Percentiles rank a stretch among this genome's conserved stretches.
Evolutionary conservation across 2,888 invertebrate genomes (phyloP).

Genomic region (Brachyptera putata): DNA sequence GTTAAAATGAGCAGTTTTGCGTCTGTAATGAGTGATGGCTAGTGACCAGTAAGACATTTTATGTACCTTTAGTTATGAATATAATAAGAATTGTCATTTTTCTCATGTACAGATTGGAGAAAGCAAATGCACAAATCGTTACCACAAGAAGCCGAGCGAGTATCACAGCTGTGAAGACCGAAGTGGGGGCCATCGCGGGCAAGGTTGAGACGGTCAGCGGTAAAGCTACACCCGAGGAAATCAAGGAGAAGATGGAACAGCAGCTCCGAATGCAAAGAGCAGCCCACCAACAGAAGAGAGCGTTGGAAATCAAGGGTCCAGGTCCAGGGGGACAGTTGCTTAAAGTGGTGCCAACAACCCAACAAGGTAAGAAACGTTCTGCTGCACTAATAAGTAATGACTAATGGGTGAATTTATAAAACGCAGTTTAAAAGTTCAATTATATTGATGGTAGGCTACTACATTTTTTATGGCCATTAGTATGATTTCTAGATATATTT

Average conservation of each 20-base stretch:
- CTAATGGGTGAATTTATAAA: background rate
- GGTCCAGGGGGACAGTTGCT: constrained; percentile 47
- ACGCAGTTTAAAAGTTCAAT: constrained; percentile 6
- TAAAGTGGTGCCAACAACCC: constrained; percentile 51
- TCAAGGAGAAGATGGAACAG: constrained; percentile 88
- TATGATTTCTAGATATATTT: background rate
- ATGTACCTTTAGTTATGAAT: no score
- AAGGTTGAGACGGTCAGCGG: constrained; percentile 46
- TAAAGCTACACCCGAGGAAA: constrained; percentile 65
- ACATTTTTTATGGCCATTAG: background rate
- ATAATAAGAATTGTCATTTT: constrained; percentile 1
- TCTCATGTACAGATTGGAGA: constrained; percentile 55
- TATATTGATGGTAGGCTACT: no score
- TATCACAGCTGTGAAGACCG: constrained; percentile 44
- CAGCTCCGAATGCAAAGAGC: constrained; percentile 83
- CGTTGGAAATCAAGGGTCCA: constrained; percentile 57
- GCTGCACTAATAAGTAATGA: background rate
- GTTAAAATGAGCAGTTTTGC: no score
- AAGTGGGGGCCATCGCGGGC: constrained; percentile 35
- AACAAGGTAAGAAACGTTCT: constrained; percentile 38
- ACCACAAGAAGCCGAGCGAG: constrained; percentile 79
- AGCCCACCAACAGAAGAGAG: constrained; percentile 84
- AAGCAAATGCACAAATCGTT: constrained; percentile 68
- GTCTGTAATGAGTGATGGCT: no score
- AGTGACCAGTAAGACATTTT: no score